phyloP scores from a whole-genome alignment of 2,888 invertebrate genomes.

The Apamea anceps region DNA sequence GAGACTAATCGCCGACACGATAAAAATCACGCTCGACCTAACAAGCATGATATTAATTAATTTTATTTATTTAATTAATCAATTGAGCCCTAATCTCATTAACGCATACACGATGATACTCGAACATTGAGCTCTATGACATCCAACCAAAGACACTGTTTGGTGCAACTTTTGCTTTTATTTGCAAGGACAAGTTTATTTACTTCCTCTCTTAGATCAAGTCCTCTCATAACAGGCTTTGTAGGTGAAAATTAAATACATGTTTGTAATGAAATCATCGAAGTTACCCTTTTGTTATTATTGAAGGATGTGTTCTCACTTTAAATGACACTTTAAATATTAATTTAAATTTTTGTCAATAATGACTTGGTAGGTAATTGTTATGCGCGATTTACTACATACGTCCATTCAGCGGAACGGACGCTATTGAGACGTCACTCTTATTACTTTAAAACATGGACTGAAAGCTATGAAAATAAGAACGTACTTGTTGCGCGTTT shows the following conservation, averaged over 20 bases:
- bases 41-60: conserved; percentile 10
- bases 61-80: conserved; percentile 19
- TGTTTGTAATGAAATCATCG: conserved; percentile 34
- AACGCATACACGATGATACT: conserved; percentile 24
- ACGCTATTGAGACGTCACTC: conserved; percentile 80
- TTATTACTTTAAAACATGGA: conserved; percentile 69
- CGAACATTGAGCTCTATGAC: conserved; percentile 43
- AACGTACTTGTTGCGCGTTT: conserved; percentile 84
- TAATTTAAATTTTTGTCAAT: conserved; percentile 71
- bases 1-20: not conserved
- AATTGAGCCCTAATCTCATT: conserved; percentile 28
- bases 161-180: conserved; percentile 68
- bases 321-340: conserved; percentile 62
- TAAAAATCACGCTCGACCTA: conserved; percentile 10
- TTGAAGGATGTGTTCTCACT: conserved; percentile 62
- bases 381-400: conserved; percentile 75
- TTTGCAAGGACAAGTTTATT: conserved; percentile 61
- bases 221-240: conserved; percentile 34
- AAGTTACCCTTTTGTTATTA: conserved; percentile 32
- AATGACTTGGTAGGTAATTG: conserved; percentile 69
- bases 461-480: conserved; percentile 70
- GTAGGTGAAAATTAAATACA: conserved; percentile 35
- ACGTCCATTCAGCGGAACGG: conserved; percentile 81
- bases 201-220: conserved; percentile 56
- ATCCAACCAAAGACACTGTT: conserved; percentile 54